Conservation (phyloP, 2,797 vertebrate genomes). For the Thunnus albacares region DNA sequence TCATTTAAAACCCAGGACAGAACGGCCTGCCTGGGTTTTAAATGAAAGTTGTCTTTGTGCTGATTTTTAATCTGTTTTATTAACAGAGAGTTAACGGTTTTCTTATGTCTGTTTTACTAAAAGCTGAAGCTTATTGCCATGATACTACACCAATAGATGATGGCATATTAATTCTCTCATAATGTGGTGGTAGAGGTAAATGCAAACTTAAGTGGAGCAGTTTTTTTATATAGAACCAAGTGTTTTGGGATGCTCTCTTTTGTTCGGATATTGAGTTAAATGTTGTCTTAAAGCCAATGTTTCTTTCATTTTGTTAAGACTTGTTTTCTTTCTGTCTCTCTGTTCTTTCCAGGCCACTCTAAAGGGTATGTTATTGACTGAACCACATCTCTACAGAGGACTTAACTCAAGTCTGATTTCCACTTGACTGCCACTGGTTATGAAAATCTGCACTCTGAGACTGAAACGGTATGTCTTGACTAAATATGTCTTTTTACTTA, state of each 20-base stretch:
- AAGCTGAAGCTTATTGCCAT: background rate
- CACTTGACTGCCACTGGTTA: conserved; percentile 81
- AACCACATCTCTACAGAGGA: conserved; percentile 46
- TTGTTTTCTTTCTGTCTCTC: conserved; percentile 28
- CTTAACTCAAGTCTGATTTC: conserved; percentile 62
- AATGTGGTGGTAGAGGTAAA: background rate
- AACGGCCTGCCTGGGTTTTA: background rate
- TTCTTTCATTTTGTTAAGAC: conserved; percentile 14
- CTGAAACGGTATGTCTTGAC: conserved; percentile 72
- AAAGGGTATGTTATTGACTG: conserved; percentile 46
- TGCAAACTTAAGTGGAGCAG: background rate
- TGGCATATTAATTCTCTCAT: background rate
- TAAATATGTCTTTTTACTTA: background rate
- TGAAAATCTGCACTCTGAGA: conserved; percentile 81
- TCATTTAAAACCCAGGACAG: conserved; percentile 33
- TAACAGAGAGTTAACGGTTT: background rate
- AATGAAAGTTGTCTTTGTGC: conserved; percentile 14
- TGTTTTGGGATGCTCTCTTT: conserved; percentile 5
- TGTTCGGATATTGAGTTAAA: background rate
- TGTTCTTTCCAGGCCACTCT: conserved; percentile 61
- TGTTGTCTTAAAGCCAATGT: background rate
- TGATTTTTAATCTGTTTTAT: conserved; percentile 30
- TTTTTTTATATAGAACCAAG: background rate
- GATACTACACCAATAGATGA: background rate
- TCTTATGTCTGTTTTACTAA: conserved; percentile 14